Evolutionary conservation across 2,113 vertebrate species (phyloP).

Genomic region (Pimephales promelas): DNA sequence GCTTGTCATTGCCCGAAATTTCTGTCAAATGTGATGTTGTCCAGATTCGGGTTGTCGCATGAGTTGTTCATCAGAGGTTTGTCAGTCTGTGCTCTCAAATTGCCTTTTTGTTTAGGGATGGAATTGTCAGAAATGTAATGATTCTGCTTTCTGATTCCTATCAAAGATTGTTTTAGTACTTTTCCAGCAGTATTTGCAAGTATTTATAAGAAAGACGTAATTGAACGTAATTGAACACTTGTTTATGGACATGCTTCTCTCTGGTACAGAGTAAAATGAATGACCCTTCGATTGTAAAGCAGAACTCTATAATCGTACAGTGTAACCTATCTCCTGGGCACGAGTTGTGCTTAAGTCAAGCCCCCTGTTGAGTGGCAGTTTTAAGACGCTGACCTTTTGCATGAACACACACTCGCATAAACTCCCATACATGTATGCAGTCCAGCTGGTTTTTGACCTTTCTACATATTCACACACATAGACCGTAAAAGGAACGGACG

Average conservation of each 20-base stretch:
- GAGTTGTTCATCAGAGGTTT: too few species aligned
- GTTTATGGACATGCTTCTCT: neutral
- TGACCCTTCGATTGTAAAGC: neutral
- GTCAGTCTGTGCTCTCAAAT: neutral
- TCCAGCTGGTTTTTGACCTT: conserved; percentile 46
- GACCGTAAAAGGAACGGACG: conserved; percentile 30
- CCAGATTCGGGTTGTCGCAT: neutral
- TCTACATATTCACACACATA: conserved; percentile 32
- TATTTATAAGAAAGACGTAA: neutral
- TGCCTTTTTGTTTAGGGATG: neutral
- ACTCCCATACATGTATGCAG: conserved; percentile 41
- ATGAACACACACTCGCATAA: conserved; percentile 32
- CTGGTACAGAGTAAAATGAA: neutral
- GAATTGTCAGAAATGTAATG: neutral
- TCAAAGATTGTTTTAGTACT: neutral
- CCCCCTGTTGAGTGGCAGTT: conserved; percentile 34
- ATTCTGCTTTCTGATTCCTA: neutral
- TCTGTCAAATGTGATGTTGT: neutral
- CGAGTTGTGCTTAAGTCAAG: conserved; percentile 9
- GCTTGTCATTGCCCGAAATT: neutral
- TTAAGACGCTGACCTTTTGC: conserved; percentile 50
- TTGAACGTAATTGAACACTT: neutral
- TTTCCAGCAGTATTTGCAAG: neutral
- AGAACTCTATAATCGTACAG: neutral
- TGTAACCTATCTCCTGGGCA: conserved; percentile 26